phyloP scores from a whole-genome alignment of 2,888 invertebrate species.

The Cistogaster globosa region DNA sequence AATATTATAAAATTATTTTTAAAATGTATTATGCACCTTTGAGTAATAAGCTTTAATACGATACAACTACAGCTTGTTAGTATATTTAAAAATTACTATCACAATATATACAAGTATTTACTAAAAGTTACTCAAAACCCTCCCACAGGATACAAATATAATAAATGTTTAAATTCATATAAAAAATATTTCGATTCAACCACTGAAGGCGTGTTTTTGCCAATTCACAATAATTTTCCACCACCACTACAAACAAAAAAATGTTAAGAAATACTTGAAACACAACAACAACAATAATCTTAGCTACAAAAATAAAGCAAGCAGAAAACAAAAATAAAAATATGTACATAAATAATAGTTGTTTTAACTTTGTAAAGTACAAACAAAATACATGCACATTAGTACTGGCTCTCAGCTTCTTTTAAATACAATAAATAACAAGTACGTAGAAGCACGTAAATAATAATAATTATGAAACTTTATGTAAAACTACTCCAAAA shows the following conservation, averaged over 20 bases:
- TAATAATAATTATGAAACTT: no score
- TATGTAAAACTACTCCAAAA: no score
- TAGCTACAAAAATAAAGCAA: conserved; percentile 29
- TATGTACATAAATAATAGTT: conserved; percentile 40
- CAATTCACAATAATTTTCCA: not conserved
- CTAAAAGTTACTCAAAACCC: conserved; percentile 51
- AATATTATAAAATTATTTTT: no score
- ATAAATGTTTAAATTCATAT: conserved; percentile 13
- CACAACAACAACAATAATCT: conserved; percentile 25
- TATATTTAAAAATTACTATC: no score
- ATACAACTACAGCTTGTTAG: no score
- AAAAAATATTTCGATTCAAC: conserved; percentile 17
- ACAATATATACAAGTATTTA: no score
- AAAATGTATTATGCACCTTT: no score
- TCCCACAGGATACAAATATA: conserved; percentile 55
- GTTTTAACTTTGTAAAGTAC: conserved; percentile 38
- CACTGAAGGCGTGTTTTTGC: conserved; percentile 64
- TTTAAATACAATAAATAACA: no score
- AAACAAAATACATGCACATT: conserved; percentile 25
- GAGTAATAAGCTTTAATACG: no score
- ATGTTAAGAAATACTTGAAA: conserved; percentile 20
- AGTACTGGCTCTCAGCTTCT: not conserved
- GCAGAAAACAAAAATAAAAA: conserved; percentile 48
- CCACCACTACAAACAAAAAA: conserved; percentile 30
- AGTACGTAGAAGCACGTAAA: no score